phyloP scores from a whole-genome alignment of 2,797 vertebrate genomes.

The Ataeniobius toweri region DNA sequence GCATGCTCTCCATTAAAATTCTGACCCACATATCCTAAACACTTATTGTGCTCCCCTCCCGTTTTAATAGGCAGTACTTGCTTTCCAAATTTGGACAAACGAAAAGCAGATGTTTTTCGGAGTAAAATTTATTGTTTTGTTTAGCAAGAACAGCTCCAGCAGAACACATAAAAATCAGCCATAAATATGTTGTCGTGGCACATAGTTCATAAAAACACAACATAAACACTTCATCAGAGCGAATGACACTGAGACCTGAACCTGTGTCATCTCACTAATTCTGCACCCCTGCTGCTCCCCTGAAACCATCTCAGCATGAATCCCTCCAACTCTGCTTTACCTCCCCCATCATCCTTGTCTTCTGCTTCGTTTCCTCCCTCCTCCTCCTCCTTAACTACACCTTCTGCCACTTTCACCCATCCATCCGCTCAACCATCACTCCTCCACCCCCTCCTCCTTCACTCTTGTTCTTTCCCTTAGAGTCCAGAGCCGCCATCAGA shows the following conservation, averaged over 20 bases:
- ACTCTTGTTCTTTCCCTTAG: constrained; percentile 45
- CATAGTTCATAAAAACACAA: constrained; percentile 9
- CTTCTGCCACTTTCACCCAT: constrained; percentile 67
- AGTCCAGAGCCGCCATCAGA: constrained; percentile 69
- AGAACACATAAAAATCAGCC: constrained; percentile 5
- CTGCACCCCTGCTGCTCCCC: constrained; percentile 38
- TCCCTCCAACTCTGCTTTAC: constrained; percentile 29
- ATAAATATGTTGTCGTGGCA: background rate
- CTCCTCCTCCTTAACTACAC: constrained; percentile 58
- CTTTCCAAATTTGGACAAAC: constrained; percentile 6
- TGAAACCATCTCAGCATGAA: constrained; percentile 49
- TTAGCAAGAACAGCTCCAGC: background rate
- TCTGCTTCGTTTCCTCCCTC: constrained; percentile 21
- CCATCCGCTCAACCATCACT: constrained; percentile 50
- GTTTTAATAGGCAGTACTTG: background rate
- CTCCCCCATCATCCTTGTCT: constrained; percentile 16
- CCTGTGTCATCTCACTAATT: constrained; percentile 43
- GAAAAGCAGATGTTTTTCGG: constrained; percentile 5
- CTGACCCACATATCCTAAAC: constrained; percentile 6
- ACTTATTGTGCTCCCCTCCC: background rate
- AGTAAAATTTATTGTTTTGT: constrained; percentile 7
- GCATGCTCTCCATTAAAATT: constrained; percentile 4
- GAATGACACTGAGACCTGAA: constrained; percentile 21
- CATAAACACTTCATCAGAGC: constrained; percentile 6
- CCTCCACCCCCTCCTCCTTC: constrained; percentile 33